Evolutionary conservation across 2,888 invertebrate genomes (phyloP), one percentile per base, ranked within the genome.

Genomic region (Agrilus mali): DNA sequence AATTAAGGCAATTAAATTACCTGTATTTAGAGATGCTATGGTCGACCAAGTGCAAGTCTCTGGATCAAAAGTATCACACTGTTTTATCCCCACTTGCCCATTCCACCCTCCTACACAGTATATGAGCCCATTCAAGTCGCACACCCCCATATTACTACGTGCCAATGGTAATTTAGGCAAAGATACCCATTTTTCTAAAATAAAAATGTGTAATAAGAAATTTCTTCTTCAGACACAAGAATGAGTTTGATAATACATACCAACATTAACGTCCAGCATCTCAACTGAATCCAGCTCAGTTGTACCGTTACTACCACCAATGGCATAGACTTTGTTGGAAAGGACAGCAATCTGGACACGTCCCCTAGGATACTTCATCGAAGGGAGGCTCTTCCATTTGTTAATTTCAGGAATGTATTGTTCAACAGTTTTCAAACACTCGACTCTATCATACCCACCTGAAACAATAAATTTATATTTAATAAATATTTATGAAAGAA

Each of bases 291-390:
- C 79, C 53, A 90, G 71, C 63, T 92, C 90, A 10, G 77, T 76
- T 49, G 81, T 80, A 1, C 90, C 92, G 67, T 89, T 86, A 55
- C 84, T 85, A 33, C 88, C 89, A 43, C 87, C 89, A 39, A 86
- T 72, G 33, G 81, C 86, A 66, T 79, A 86, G n/a, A 88, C 74
- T 50, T 73, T 71, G 51, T 74, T 78, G 38, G 73, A 70, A 10
- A 85, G 68, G 46, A 79, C 76, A 13, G 83, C 82, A 33, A 84
- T 79, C 55, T 84, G 81, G 67, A 88, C 86, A 22, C 90, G 72
- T 1, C 88, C 89, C 46, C 90, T 72, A 44, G 82, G 77, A 49
- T 78, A 75, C 43, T 73, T 73, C 87, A 90, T 86, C 49, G 75
- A 72, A 0, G 82, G 74, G 56, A 84, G 66, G 17, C 71, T 60